Evolutionary conservation across 2,888 invertebrate species (phyloP), one percentile per base, ranked within the genome.

Genomic region (Polydrusus cervinus): DNA sequence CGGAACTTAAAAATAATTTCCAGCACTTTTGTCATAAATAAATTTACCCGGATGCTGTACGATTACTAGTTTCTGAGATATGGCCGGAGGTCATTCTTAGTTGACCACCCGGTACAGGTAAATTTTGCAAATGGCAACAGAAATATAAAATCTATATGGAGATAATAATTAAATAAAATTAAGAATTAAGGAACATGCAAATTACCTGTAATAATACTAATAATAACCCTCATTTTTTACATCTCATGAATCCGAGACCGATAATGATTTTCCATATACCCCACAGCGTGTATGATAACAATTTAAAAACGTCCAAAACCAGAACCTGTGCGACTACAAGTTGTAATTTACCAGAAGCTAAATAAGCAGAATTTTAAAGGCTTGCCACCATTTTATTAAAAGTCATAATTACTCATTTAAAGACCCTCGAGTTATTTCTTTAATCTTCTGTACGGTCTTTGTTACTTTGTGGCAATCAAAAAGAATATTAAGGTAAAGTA

Each of bases 321-420:
- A 66, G 66, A 66, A 66, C 34, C 38, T 66, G 20, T 66, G 49
- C 38, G 53, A 7, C 11, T 18, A 66, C 30, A 53, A 66, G 20
- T 40, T 51, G 53, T 53, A 66, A 66, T 66, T 66, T 66, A 66
- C 66, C 66, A 66, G 66, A 53, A 66, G 66, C 66, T 40, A 66
- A 66, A 66, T 66, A 51, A 53, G 18, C 66, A 8, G 18, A 38
- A 66, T 53, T 34, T 40, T 49, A 18, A 47, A 30, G 49, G 30
- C 64, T 62, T 34, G 64, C 64, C 66, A 66, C 66, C 40, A 53
- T 66, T 66, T 66, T 53, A 51, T 66, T 40, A 13, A 34, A 64
- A 34, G 10, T 14, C 40, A 20, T 53, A 66, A 66, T 66, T 53
- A 40, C 53, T 53, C 20, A 51, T n/a, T 51, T 66, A 40, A 53